Percentiles rank a stretch among this genome's conserved stretches.
Evolutionary conservation across 2,888 invertebrate species (phyloP).

Genomic region (Schizotus pectinicornis): DNA sequence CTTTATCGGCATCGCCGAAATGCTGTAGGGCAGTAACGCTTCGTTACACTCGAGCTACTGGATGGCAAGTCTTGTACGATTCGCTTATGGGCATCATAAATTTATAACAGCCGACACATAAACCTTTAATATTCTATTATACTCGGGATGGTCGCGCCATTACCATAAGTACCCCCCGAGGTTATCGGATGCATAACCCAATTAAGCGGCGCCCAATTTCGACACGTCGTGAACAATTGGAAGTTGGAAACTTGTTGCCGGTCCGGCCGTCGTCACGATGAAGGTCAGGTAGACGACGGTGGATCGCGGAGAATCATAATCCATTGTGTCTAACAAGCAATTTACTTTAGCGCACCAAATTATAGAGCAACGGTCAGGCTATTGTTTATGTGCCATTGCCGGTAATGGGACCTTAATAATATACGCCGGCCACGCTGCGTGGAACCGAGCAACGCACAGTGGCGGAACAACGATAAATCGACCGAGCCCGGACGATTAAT

Average conservation of each 20-base stretch:
- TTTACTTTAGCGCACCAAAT: constrained; percentile 45
- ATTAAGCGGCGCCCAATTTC: no score
- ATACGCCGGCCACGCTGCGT: constrained; percentile 26
- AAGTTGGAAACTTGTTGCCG: no score
- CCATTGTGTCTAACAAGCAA: constrained; percentile 44
- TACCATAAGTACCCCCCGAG: constrained; percentile 25
- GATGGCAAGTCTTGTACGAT: constrained; percentile 18
- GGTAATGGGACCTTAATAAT: constrained; percentile 42
- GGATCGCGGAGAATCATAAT: constrained; percentile 32
- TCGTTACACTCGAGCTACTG: no score
- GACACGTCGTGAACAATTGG: no score
- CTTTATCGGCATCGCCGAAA: no score
- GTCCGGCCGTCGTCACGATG: background rate
- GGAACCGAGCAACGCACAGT: constrained; percentile 12
- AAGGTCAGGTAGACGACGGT: constrained; percentile 30
- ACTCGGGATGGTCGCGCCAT: constrained; percentile 16
- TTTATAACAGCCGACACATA: constrained; percentile 37
- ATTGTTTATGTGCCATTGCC: constrained; percentile 48
- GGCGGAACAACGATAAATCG: constrained; percentile 11
- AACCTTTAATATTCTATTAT: constrained; percentile 32
- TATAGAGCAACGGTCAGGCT: constrained; percentile 42
- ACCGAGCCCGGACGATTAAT: background rate
- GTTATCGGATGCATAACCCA: no score
- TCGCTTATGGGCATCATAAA: constrained; percentile 47
- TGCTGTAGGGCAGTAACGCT: no score